Evolutionary conservation across 2,113 vertebrate genomes (phyloP).

Genomic region (Falco punctatus): DNA sequence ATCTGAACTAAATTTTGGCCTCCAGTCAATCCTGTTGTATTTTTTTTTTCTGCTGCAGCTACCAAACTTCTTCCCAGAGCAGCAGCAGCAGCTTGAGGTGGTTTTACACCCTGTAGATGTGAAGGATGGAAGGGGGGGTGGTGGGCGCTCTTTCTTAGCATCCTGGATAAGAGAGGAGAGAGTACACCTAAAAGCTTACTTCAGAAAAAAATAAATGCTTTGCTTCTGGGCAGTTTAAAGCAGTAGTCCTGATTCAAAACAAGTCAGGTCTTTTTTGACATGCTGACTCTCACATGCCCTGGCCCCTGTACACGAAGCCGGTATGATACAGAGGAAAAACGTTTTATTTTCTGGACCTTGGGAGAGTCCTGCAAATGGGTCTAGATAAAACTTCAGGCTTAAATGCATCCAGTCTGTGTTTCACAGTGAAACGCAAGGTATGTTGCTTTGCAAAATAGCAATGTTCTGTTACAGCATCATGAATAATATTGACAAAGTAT

Average conservation of each 20-base stretch:
- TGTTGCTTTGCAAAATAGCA: neutral
- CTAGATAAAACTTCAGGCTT: neutral
- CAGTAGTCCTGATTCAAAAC: neutral
- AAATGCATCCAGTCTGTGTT: neutral
- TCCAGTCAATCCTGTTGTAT: neutral
- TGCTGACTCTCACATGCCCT: neutral
- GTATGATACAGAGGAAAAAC: neutral
- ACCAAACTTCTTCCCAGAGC: neutral
- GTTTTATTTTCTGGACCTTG: neutral
- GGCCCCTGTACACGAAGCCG: neutral
- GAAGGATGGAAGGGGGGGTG: neutral
- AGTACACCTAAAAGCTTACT: neutral
- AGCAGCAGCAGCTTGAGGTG: neutral
- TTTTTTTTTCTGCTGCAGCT: neutral
- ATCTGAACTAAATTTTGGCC: neutral
- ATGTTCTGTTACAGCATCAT: neutral
- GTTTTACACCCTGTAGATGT: neutral
- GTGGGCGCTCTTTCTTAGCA: neutral
- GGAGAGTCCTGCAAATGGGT: neutral
- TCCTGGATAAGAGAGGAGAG: neutral
- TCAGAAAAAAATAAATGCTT: neutral
- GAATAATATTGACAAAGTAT: neutral
- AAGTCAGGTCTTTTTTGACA: neutral
- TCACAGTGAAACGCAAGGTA: fast-evolving
- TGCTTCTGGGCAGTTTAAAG: neutral